Evolutionary conservation across 2,888 invertebrate species (phyloP), one percentile per base, ranked within the genome.

Genomic region (Archips crataeganus): DNA sequence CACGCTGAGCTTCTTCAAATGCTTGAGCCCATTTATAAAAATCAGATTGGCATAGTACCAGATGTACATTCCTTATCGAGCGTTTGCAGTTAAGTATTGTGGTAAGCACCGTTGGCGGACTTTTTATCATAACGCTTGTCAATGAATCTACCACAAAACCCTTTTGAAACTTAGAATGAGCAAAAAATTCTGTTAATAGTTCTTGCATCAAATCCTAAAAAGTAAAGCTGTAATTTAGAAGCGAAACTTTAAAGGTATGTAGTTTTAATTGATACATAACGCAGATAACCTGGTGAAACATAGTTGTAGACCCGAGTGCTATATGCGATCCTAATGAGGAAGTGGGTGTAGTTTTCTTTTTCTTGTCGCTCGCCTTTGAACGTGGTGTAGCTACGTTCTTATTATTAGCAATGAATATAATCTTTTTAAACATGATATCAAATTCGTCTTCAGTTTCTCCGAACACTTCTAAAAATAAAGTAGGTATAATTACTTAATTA

Each of bases 71-170:
- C 77, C 82, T 77, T 77, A 94, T 90, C 9, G 75, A 81, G 34
- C 77, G 82, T 77, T 93, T 94, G 78, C 90, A 88, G 83, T 87
- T 93, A 8, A 94, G 83, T 34, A 91, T 70, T 13, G 91, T 89
- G 0, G 87, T 88, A 1, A 94, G 79, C 1, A 83, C 87, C 13
- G 87, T 70, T 6, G 87, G 77, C 2, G 93, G 89, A 76, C 76
- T 87, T 76, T 87, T 93, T 3, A 94, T 69, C 11, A 93, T 78
- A 2, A 86, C 79, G 79, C 94, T 94, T 47, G 88, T 87, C 57
- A 94, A 81, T 2, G 90, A 84, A 66, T 93, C 93, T 13, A 94
- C 83, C 39, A 94, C 84, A 79, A 94, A 93, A 4, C 94, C 94
- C 6, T 75, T 81, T n/a, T 82, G 74, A 77, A 88, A 94, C 78